A percentile compares a stretch with the other conserved stretches of the same genome.
phyloP scores from a whole-genome alignment of 1,140 invertebrate genomes.

The Pseudomyrmex sp. region DNA sequence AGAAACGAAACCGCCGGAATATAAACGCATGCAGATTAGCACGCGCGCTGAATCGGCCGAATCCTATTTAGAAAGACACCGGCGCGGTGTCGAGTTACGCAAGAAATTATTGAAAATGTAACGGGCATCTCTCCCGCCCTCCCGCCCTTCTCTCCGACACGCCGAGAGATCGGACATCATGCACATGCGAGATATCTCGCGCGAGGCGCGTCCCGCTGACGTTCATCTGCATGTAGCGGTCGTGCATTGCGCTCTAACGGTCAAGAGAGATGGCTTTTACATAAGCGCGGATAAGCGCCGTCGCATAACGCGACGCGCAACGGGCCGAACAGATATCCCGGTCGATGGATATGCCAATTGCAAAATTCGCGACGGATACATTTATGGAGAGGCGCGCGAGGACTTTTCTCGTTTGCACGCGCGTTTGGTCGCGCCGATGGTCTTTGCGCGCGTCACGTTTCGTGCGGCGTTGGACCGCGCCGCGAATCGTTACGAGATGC shows the following conservation, averaged over 20 bases:
- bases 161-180: slow-evolving; percentile 29
- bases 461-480: not conserved
- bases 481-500: slow-evolving; percentile 46
- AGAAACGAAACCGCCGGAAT: slow-evolving; percentile 26
- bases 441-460: not conserved
- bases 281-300: slow-evolving; percentile 58
- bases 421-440: too few species aligned
- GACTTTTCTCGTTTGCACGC: not conserved
- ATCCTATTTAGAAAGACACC: slow-evolving; percentile 46
- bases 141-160: slow-evolving; percentile 34
- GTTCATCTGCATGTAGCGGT: slow-evolving; percentile 73
- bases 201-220: slow-evolving; percentile 59
- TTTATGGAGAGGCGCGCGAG: slow-evolving; percentile 59
- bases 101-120: slow-evolving; percentile 76
- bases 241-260: slow-evolving; percentile 73
- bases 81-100: slow-evolving; percentile 61
- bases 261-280: slow-evolving; percentile 65
- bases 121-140: slow-evolving; percentile 50
- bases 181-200: slow-evolving; percentile 35
- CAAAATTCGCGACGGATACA: slow-evolving; percentile 71
- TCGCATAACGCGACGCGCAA: slow-evolving; percentile 57
- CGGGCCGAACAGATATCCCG: slow-evolving; percentile 50
- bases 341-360: slow-evolving; percentile 59
- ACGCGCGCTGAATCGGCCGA: slow-evolving; percentile 34
- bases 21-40: slow-evolving; percentile 13